Evolutionary conservation across 2,888 invertebrate species (phyloP).

Genomic region (Heteromurus nitidus): DNA sequence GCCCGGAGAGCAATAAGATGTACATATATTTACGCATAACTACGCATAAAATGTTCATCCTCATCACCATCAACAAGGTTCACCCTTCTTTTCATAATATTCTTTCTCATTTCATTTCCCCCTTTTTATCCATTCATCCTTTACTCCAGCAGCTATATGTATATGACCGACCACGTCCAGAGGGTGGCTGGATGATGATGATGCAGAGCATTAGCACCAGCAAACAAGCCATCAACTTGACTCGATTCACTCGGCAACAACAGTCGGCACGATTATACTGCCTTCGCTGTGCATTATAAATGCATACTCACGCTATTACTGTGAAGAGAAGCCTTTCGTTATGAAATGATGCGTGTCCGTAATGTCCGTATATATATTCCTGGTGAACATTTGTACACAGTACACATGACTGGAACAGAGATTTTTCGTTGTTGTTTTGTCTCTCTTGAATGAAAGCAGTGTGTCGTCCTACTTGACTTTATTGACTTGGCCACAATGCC

Average conservation of each 20-base stretch:
- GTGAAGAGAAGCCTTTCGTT: no score
- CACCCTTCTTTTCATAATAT: slow-evolving; percentile 31
- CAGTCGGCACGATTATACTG: no score
- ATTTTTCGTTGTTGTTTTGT: not conserved
- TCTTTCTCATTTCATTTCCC: slow-evolving; percentile 34
- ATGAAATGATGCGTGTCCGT: no score
- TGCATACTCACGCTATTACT: no score
- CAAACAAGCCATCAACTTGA: slow-evolving; percentile 21
- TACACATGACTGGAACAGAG: no score
- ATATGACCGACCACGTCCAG: slow-evolving; percentile 55
- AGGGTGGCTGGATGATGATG: slow-evolving; percentile 40
- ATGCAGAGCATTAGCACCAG: slow-evolving; percentile 56
- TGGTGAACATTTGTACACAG: no score
- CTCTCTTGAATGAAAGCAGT: not conserved
- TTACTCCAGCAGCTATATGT: slow-evolving; percentile 24
- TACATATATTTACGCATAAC: slow-evolving; percentile 57
- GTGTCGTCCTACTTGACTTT: slow-evolving; percentile 57
- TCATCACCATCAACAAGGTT: slow-evolving; percentile 33
- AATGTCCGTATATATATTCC: no score
- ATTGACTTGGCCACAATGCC: slow-evolving; percentile 65
- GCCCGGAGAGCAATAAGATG: slow-evolving; percentile 51
- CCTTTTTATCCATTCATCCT: slow-evolving; percentile 27
- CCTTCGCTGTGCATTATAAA: no score
- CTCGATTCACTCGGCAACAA: no score
- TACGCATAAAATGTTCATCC: slow-evolving; percentile 41